A percentile compares a stretch with the other conserved stretches of the same genome.
Conservation (phyloP, 2,113 vertebrate species). For the Gymnocephalus cernua region DNA sequence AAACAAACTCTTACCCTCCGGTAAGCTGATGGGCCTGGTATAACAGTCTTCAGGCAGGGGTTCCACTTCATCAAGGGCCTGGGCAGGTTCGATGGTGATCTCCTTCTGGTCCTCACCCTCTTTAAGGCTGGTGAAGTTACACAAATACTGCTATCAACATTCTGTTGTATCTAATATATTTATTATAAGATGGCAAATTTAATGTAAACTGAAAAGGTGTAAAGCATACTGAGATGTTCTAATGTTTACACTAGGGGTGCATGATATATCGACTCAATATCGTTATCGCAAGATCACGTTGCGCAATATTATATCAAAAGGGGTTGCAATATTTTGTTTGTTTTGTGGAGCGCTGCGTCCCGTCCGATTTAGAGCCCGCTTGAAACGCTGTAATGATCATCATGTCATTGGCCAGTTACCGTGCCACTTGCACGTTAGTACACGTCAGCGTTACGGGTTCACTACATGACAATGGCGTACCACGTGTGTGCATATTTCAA, state of each 20-base stretch:
- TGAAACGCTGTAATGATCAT: too few relatives aligned
- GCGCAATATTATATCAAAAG: too few relatives aligned
- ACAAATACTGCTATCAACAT: slow-evolving; percentile 35
- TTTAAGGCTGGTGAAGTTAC: slow-evolving; percentile 86
- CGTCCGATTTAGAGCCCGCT: too few relatives aligned
- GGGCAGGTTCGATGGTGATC: slow-evolving; percentile 94
- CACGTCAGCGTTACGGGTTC: too few relatives aligned
- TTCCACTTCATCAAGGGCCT: slow-evolving; percentile 95
- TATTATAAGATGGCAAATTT: not conserved
- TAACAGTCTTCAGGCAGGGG: slow-evolving; percentile 98
- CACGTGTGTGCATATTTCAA: too few relatives aligned
- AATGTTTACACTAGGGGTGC: not conserved
- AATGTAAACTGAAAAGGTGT: not conserved
- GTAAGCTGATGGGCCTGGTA: slow-evolving; percentile 92
- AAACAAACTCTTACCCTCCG: slow-evolving; percentile 87
- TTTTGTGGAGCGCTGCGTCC: too few relatives aligned
- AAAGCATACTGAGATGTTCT: not conserved
- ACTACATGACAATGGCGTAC: too few relatives aligned
- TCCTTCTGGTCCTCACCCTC: slow-evolving; percentile 98
- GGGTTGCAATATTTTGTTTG: too few relatives aligned
- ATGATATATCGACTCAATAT: too few relatives aligned
- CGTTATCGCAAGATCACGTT: too few relatives aligned
- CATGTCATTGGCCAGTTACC: too few relatives aligned
- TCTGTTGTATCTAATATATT: not conserved
- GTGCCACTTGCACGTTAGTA: too few relatives aligned